phyloP scores from a whole-genome alignment of 2,113 vertebrate genomes.

The Esox niger region DNA sequence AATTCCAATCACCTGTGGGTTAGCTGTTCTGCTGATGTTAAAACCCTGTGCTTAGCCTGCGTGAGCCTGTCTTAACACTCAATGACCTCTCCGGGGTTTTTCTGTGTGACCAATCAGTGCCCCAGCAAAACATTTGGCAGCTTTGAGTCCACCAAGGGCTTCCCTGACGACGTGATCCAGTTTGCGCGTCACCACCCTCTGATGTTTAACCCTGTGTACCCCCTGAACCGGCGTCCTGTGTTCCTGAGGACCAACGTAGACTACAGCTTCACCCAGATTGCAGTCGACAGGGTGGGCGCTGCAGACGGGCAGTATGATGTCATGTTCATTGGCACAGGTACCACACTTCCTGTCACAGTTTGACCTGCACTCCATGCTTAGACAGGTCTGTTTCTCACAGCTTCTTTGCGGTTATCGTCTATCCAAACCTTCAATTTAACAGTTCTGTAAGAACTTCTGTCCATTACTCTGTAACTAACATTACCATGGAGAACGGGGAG shows the following conservation, averaged over 20 bases:
- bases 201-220: constrained; percentile 90
- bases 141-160: constrained; percentile 94
- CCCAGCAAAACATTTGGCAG: constrained; percentile 97
- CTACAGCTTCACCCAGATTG: constrained; percentile 88
- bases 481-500: too few species aligned
- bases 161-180: constrained; percentile 94
- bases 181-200: constrained; percentile 96
- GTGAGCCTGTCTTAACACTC: constrained; percentile 25
- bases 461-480: too few species aligned
- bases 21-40: constrained; percentile 36
- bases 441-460: too few species aligned
- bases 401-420: too few species aligned
- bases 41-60: constrained; percentile 19
- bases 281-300: constrained; percentile 85
- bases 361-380: too few species aligned
- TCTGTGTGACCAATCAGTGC: constrained; percentile 73
- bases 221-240: constrained; percentile 80
- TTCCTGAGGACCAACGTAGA: constrained; percentile 83
- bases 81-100: constrained; percentile 21
- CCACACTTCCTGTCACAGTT: too few species aligned
- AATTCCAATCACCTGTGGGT: constrained; percentile 44
- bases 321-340: constrained; percentile 97
- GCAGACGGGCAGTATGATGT: constrained; percentile 92
- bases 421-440: too few species aligned
- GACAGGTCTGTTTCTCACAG: background rate